Evolutionary conservation across 2,888 invertebrate genomes (phyloP).

Genomic region (Nudaria mundana): DNA sequence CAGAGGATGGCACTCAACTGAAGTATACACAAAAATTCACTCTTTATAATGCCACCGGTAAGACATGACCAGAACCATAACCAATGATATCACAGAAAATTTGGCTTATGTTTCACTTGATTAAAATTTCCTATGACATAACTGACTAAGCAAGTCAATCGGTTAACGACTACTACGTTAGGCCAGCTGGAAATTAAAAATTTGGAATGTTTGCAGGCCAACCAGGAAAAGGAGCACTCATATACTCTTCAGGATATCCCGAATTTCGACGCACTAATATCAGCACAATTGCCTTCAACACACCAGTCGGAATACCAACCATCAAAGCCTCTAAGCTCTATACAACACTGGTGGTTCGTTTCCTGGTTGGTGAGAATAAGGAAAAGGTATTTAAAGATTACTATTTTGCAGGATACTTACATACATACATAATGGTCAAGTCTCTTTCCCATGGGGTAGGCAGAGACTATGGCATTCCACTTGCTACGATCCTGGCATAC

Average conservation of each 20-base stretch:
- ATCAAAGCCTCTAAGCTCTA: constrained; percentile 67
- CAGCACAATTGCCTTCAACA: constrained; percentile 47
- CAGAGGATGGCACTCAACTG: constrained; percentile 53
- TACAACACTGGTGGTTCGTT: constrained; percentile 67
- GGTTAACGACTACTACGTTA: too few species aligned
- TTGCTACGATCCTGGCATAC: too few species aligned
- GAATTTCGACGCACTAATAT: constrained; percentile 64
- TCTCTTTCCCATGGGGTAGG: too few species aligned
- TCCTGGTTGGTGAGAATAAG: constrained; percentile 54
- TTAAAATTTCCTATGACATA: too few species aligned
- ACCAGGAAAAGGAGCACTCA: constrained; percentile 69
- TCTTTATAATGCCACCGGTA: constrained; percentile 78
- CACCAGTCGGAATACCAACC: constrained; percentile 65
- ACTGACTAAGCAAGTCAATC: too few species aligned
- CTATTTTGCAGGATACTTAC: constrained; percentile 34
- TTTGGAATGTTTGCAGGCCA: constrained; percentile 59
- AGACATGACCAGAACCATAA: too few species aligned
- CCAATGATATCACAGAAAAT: too few species aligned
- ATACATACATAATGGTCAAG: too few species aligned
- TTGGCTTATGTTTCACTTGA: too few species aligned
- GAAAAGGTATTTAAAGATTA: constrained; percentile 47
- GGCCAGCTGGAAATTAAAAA: too few species aligned
- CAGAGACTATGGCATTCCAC: too few species aligned
- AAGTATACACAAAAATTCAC: constrained; percentile 62
- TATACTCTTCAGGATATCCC: constrained; percentile 78